These are phyloP conservation scores for Neodiprion virginianus DNA, from an alignment of 1,140 invertebrate genomes.

Conservation along the genomic window DNA sequence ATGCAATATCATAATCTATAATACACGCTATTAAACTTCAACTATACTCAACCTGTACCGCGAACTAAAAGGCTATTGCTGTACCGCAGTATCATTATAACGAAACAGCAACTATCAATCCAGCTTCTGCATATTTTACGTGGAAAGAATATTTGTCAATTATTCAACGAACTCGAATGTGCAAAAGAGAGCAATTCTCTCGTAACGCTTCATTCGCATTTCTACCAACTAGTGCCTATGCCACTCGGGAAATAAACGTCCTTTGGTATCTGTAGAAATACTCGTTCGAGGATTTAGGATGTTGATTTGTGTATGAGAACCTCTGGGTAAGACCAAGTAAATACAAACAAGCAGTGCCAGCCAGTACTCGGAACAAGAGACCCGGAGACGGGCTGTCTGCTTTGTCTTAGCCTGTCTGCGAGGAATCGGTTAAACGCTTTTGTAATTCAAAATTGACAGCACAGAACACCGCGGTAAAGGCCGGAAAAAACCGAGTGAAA, in stretches of 20 bases:
- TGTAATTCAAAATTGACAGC: constrained; percentile 6
- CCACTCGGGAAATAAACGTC: background rate
- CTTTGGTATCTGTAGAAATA: background rate
- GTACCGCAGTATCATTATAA: constrained; percentile 16
- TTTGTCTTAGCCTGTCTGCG: constrained; percentile 34
- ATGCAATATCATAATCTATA: constrained; percentile 60
- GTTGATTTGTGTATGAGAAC: constrained; percentile 25
- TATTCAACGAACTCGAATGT: background rate
- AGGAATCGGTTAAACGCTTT: constrained; percentile 27
- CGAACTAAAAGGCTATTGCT: constrained; percentile 8
- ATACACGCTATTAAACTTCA: constrained; percentile 46
- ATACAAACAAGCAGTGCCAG: constrained; percentile 43
- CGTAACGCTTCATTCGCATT: background rate
- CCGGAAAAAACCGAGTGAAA: background rate
- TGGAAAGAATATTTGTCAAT: background rate
- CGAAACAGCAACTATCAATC: background rate
- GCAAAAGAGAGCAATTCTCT: background rate
- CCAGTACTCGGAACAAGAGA: constrained; percentile 35
- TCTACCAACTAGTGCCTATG: background rate
- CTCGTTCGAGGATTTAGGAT: background rate
- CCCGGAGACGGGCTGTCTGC: constrained; percentile 31
- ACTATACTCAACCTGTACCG: constrained; percentile 26
- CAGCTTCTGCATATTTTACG: background rate
- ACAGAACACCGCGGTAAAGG: background rate
- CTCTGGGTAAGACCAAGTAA: constrained; percentile 40